Evolutionary conservation across 1,140 invertebrate species (phyloP).

Genomic region (Seison nebaliae): DNA sequence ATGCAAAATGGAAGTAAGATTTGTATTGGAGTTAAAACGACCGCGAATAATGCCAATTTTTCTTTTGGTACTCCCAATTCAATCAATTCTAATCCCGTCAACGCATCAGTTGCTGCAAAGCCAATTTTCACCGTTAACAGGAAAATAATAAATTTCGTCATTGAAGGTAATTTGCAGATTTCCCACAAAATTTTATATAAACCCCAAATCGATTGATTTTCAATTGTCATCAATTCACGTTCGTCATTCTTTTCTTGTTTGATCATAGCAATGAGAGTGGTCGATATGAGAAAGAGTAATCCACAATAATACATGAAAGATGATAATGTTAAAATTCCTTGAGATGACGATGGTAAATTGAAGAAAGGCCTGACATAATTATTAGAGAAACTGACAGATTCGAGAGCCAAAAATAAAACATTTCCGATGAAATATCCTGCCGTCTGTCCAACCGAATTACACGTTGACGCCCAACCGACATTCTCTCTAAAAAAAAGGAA

Average conservation of each 20-base stretch:
- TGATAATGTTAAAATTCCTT: conserved; percentile 2
- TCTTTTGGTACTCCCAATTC: conserved; percentile 84
- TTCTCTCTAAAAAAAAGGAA: conserved; percentile 36
- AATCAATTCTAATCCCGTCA: conserved; percentile 71
- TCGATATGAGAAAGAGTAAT: conserved; percentile 58
- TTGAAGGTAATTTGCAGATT: conserved; percentile 36
- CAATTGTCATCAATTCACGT: conserved; percentile 3
- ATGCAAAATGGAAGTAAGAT: conserved; percentile 66
- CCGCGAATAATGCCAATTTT: conserved; percentile 52
- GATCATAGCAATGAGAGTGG: conserved; percentile 58
- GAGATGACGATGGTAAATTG: neutral
- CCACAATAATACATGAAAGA: conserved; percentile 11
- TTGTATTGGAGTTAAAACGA: conserved; percentile 74
- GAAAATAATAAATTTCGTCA: conserved; percentile 44
- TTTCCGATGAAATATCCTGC: conserved; percentile 89
- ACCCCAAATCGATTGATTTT: neutral
- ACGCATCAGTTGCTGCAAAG: conserved; percentile 70
- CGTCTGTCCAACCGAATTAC: conserved; percentile 95
- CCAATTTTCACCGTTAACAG: conserved; percentile 72
- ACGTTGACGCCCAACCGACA: conserved; percentile 89
- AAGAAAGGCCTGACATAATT: conserved; percentile 8
- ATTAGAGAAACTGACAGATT: conserved; percentile 55
- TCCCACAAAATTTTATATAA: conserved; percentile 7
- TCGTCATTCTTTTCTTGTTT: conserved; percentile 45
- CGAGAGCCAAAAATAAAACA: conserved; percentile 76